A percentile compares a stretch with the other conserved stretches of the same genome.
phyloP scores from a whole-genome alignment of 2,797 vertebrate species.

The Ptychobarbus kaznakovi region DNA sequence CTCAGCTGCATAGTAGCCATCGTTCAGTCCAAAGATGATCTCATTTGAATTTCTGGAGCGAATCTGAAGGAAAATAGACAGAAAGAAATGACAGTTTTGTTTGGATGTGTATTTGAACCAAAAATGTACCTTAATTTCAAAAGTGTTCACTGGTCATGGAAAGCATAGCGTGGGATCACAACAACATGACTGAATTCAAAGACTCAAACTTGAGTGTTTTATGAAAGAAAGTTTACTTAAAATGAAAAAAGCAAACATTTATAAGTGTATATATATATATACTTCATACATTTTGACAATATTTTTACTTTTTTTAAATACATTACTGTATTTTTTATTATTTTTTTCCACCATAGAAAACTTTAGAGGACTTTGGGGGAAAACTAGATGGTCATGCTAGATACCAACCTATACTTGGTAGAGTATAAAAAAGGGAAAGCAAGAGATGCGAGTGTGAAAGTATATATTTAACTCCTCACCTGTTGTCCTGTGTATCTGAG shows the following conservation, averaged over 20 bases:
- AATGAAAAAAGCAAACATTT: no score
- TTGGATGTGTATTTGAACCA: not conserved
- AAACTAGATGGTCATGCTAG: not conserved
- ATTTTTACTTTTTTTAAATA: not conserved
- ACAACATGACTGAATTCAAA: not conserved
- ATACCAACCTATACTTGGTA: not conserved
- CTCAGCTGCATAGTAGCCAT: constrained; percentile 97
- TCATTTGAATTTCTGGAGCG: constrained; percentile 95
- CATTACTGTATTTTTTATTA: not conserved
- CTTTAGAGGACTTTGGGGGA: not conserved
- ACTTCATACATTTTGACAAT: not conserved
- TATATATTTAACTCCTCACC: constrained; percentile 75
- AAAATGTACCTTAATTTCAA: not conserved
- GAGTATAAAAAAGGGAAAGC: not conserved
- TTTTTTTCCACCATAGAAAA: not conserved
- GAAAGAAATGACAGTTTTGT: constrained; percentile 59
- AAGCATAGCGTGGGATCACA: not conserved
- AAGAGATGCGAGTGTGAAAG: not conserved
- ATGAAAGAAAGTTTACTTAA: no score
- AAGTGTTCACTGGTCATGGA: not conserved
- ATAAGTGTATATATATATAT: no score
- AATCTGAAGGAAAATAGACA: constrained; percentile 80
- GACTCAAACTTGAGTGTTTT: not conserved
- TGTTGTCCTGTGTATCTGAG: constrained; percentile 95
- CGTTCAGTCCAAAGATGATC: constrained; percentile 97